Evolutionary conservation across 2,888 invertebrate species (phyloP).

Genomic region (Limnephilus rhombicus): DNA sequence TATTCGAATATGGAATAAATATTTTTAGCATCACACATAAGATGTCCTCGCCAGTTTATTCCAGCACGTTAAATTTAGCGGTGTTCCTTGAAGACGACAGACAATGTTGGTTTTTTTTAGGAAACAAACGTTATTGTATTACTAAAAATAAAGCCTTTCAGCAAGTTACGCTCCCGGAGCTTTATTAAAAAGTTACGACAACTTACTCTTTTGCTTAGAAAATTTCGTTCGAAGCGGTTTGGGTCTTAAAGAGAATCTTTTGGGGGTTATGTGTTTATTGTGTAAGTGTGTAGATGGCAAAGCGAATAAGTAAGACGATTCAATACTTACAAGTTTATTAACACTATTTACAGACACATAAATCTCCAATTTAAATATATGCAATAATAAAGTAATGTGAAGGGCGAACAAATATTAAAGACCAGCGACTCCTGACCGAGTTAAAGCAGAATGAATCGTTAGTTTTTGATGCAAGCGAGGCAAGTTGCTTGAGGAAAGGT

Average conservation of each 20-base stretch:
- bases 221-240: background rate
- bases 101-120: constrained; percentile 15
- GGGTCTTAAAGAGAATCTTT: background rate
- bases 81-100: constrained; percentile 2
- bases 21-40: constrained; percentile 27
- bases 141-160: constrained; percentile 28
- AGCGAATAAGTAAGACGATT: too few species aligned
- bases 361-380: too few species aligned
- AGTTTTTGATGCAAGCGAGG: too few species aligned
- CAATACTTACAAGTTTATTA: too few species aligned
- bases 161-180: constrained; percentile 3
- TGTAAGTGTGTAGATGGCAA: too few species aligned
- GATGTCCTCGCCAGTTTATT: background rate
- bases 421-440: too few species aligned
- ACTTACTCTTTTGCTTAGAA: background rate
- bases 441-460: too few species aligned
- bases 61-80: constrained; percentile 6
- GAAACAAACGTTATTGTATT: constrained; percentile 40
- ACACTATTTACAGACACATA: too few species aligned
- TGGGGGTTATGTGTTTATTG: too few species aligned
- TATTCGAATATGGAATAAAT: constrained; percentile 14
- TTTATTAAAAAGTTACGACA: constrained; percentile 25
- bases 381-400: too few species aligned
- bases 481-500: too few species aligned
- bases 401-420: too few species aligned